phyloP scores from a whole-genome alignment of 2,113 vertebrate genomes.

The Salvelinus alpinus region DNA sequence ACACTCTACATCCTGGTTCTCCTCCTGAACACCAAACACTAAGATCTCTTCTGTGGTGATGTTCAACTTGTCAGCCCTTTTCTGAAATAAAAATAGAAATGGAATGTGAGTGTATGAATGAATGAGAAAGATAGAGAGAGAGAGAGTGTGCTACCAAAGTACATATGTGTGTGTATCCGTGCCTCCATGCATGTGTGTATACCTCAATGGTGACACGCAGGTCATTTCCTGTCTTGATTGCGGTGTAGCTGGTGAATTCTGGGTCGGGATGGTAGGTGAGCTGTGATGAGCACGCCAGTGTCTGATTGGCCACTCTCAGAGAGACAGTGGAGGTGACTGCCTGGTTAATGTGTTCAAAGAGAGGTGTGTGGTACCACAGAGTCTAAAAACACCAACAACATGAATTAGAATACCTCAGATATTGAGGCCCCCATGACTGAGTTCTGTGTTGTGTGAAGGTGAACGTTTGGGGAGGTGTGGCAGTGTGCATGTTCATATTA shows the following conservation, averaged over 20 bases:
- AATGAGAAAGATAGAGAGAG: neutral
- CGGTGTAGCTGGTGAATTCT: conserved; percentile 60
- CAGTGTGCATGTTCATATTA: neutral
- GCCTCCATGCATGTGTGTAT: neutral
- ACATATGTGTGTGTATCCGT: neutral
- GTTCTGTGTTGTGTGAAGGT: neutral
- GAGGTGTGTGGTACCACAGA: conserved; percentile 50
- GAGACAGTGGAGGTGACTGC: conserved; percentile 2
- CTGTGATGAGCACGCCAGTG: conserved; percentile 38
- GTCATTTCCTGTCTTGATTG: neutral
- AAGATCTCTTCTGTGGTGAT: conserved; percentile 77
- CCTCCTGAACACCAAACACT: conserved; percentile 61
- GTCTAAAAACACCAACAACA: conserved; percentile 34
- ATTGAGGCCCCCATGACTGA: neutral
- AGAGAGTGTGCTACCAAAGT: neutral
- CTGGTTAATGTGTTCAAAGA: neutral
- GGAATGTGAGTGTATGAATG: neutral
- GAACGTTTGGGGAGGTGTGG: neutral
- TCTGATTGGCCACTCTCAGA: conserved; percentile 58
- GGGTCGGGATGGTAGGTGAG: conserved; percentile 67
- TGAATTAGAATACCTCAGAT: neutral
- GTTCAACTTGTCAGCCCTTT: conserved; percentile 83
- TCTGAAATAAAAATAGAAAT: conserved; percentile 69
- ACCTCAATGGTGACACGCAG: conserved; percentile 66
- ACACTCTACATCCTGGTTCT: conserved; percentile 59